Evolutionary conservation across 92 coral and sea anemone genomes (phyloP).

Genomic region (Desmophyllum pertusum): DNA sequence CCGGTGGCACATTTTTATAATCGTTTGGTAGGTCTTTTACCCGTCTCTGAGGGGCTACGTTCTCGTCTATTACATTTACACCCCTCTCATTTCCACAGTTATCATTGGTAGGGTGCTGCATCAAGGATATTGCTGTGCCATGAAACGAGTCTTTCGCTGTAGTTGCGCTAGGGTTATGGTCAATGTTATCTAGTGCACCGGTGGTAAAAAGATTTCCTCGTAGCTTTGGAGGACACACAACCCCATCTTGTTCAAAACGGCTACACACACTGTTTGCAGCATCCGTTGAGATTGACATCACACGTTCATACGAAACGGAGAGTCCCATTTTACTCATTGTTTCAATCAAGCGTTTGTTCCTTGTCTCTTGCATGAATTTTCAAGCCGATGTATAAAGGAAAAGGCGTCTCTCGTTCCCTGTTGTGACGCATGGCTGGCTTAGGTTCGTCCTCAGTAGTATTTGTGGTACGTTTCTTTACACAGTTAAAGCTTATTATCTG

Average conservation of each 20-base stretch:
- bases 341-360: slow-evolving; percentile 54
- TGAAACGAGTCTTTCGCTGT: slow-evolving; percentile 57
- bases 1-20: slow-evolving; percentile 47
- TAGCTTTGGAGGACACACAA: slow-evolving; percentile 64
- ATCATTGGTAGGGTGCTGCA: too few relatives aligned
- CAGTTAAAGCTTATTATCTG: slow-evolving; percentile 55
- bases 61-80: slow-evolving; percentile 29
- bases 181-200: slow-evolving; percentile 73
- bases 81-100: slow-evolving; percentile 49
- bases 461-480: slow-evolving; percentile 22
- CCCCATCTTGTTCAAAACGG: slow-evolving; percentile 56
- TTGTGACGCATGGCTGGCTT: slow-evolving; percentile 28
- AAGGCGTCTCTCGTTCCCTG: slow-evolving; percentile 51
- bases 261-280: slow-evolving; percentile 51
- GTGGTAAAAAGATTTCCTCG: slow-evolving; percentile 62
- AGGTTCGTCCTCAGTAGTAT: slow-evolving; percentile 1
- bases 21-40: slow-evolving; percentile 45
- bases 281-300: too few relatives aligned
- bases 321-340: slow-evolving; percentile 58
- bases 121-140: slow-evolving; percentile 65
- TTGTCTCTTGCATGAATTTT: slow-evolving; percentile 53
- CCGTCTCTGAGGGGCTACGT: slow-evolving; percentile 12
- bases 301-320: too few relatives aligned
- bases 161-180: slow-evolving; percentile 75
- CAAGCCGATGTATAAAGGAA: slow-evolving; percentile 50